Conservation (phyloP, 1,140 invertebrate species). For the Drosophila sucinea region DNA sequence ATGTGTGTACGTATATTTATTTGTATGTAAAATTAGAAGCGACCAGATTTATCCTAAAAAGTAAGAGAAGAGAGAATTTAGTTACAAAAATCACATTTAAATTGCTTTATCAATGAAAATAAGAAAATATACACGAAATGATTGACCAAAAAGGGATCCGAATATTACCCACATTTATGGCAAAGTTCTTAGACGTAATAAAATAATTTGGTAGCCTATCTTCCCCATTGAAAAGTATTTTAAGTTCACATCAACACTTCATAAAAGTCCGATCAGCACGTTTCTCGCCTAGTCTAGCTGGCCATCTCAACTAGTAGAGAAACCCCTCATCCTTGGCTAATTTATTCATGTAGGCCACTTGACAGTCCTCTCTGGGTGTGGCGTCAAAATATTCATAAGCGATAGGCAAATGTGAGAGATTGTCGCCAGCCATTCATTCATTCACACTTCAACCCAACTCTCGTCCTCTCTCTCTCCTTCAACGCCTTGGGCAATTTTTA, state of each 20-base stretch:
- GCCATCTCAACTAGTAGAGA: not conserved
- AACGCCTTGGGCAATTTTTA: conserved; percentile 58
- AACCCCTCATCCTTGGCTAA: conserved; percentile 39
- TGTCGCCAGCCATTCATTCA: conserved; percentile 18
- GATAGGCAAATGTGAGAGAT: conserved; percentile 62
- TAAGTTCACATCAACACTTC: conserved; percentile 61
- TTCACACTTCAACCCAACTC: conserved; percentile 19
- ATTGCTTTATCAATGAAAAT: not conserved
- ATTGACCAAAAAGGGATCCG: no score
- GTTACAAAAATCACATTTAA: not conserved
- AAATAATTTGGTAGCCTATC: not conserved
- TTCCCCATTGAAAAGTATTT: conserved; percentile 16
- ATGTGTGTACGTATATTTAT: conserved; percentile 28
- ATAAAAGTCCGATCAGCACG: conserved; percentile 66
- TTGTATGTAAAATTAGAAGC: conserved; percentile 74
- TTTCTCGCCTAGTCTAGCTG: conserved; percentile 33
- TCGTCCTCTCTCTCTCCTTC: conserved; percentile 10
- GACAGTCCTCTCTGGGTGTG: conserved; percentile 43
- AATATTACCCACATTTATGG: no score
- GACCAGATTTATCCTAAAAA: conserved; percentile 77
- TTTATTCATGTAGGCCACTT: conserved; percentile 69
- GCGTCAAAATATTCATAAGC: conserved; percentile 76
- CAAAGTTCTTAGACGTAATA: not conserved
- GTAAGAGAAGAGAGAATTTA: not conserved
- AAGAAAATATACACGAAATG: no score